Conservation (phyloP, 2,113 vertebrate species). For the Prunella fulvescens region DNA sequence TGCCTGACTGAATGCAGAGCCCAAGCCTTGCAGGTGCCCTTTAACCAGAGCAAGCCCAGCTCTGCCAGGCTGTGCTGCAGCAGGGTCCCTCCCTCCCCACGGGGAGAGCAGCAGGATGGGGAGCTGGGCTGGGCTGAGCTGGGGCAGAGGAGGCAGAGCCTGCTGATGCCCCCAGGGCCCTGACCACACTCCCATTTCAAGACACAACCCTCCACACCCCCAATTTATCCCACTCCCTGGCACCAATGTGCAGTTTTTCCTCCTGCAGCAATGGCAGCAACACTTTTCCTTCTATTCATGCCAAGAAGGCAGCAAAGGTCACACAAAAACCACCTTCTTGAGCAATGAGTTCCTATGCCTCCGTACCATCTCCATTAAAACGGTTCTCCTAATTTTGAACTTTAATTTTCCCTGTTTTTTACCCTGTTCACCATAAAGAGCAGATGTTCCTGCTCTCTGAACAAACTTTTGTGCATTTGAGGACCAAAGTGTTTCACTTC, state of each 20-base stretch:
- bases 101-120: not conserved
- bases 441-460: not conserved
- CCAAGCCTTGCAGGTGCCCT: not conserved
- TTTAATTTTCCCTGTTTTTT: not conserved
- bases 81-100: fast-evolving
- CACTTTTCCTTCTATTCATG: not conserved
- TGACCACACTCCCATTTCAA: not conserved
- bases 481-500: not conserved
- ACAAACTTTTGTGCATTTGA: not conserved
- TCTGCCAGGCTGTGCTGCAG: not conserved
- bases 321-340: not conserved
- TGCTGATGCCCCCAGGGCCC: not conserved
- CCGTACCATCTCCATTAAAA: not conserved
- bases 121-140: not conserved
- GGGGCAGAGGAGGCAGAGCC: not conserved
- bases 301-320: not conserved
- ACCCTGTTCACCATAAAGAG: not conserved
- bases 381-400: not conserved
- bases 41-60: not conserved
- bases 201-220: fast-evolving
- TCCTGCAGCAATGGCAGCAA: not conserved
- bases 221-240: not conserved
- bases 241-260: not conserved
- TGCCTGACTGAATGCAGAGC: not conserved
- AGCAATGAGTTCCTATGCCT: not conserved